Percentiles rank a stretch among this genome's conserved stretches.
Evolutionary conservation across 2,113 vertebrate genomes (phyloP).

Genomic region (Brachyhypopomus gauderio): DNA sequence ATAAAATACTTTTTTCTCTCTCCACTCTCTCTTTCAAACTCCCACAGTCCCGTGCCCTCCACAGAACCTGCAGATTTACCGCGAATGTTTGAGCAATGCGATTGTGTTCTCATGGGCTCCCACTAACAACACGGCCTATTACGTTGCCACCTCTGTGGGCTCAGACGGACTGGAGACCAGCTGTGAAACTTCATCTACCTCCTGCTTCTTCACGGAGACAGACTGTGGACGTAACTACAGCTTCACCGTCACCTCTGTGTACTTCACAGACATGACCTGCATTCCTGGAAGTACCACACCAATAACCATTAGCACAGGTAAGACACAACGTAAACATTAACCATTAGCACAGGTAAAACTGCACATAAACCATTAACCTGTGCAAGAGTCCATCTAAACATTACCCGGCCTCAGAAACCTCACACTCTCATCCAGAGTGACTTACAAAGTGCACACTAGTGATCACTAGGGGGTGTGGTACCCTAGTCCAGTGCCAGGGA

Average conservation of each 20-base stretch:
- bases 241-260: slow-evolving; percentile 67
- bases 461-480: too few relatives aligned
- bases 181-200: slow-evolving; percentile 65
- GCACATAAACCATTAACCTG: background rate
- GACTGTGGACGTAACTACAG: slow-evolving; percentile 69
- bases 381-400: background rate
- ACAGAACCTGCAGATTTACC: slow-evolving; percentile 26
- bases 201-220: slow-evolving; percentile 70
- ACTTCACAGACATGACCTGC: slow-evolving; percentile 47
- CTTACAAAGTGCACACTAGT: too few relatives aligned
- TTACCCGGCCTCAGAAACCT: too few relatives aligned
- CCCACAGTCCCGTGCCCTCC: slow-evolving; percentile 75
- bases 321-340: background rate
- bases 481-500: too few relatives aligned
- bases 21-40: background rate
- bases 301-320: slow-evolving; percentile 56
- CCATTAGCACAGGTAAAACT: background rate
- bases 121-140: slow-evolving; percentile 68
- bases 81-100: slow-evolving; percentile 68
- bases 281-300: slow-evolving; percentile 60
- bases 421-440: too few relatives aligned
- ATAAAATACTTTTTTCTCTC: background rate
- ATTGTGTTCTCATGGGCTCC: slow-evolving; percentile 68
- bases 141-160: slow-evolving; percentile 65
- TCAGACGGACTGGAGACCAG: slow-evolving; percentile 31